Evolutionary conservation across 2,888 invertebrate genomes (phyloP).

Genomic region (Eilema caniola): DNA sequence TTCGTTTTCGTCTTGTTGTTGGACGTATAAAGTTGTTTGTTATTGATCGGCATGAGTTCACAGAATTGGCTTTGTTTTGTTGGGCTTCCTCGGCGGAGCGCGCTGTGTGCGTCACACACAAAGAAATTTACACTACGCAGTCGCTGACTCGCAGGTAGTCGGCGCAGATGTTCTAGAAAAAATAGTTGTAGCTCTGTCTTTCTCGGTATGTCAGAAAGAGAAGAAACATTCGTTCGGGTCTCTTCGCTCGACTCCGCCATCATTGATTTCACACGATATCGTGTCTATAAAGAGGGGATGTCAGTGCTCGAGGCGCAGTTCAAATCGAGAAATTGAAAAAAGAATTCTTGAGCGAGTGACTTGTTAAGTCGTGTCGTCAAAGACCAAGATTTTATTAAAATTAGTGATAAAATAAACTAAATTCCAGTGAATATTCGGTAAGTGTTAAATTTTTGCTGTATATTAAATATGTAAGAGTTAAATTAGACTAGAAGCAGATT

Average conservation of each 20-base stretch:
- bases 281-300: slow-evolving; percentile 59
- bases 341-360: slow-evolving; percentile 54
- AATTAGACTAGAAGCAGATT: neutral
- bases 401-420: slow-evolving; percentile 51
- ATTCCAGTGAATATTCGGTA: slow-evolving; percentile 64
- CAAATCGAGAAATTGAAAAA: slow-evolving; percentile 60
- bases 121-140: slow-evolving; percentile 43
- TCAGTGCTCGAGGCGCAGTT: slow-evolving; percentile 53
- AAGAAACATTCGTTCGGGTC: slow-evolving; percentile 50
- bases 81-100: slow-evolving; percentile 41
- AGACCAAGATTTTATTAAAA: slow-evolving; percentile 48
- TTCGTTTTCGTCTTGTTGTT: slow-evolving; percentile 18
- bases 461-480: slow-evolving; percentile 4
- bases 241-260: slow-evolving; percentile 41
- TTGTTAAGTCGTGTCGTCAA: slow-evolving; percentile 56
- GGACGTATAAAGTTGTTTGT: slow-evolving; percentile 1
- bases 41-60: slow-evolving; percentile 48
- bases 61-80: slow-evolving; percentile 48
- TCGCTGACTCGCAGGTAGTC: slow-evolving; percentile 43
- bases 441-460: slow-evolving; percentile 41
- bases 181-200: slow-evolving; percentile 42
- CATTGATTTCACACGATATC: slow-evolving; percentile 41
- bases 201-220: slow-evolving; percentile 45
- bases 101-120: slow-evolving; percentile 62
- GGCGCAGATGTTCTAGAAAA: slow-evolving; percentile 67